Base-by-base conservation (phyloP, 2,113 vertebrate genomes). In the Micronycteris hirsuta region DNA sequence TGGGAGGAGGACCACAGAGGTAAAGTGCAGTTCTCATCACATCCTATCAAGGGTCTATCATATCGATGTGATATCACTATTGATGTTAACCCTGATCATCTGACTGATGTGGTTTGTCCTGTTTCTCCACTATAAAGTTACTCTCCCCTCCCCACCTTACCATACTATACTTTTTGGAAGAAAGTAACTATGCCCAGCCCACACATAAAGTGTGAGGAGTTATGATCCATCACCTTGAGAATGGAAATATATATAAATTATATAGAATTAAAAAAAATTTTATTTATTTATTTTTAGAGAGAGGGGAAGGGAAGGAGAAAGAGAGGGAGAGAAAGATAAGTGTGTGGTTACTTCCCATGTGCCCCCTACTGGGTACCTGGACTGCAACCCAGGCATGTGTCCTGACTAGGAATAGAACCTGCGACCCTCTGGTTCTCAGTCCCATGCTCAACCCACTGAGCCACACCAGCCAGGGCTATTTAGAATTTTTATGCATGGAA, bases 71-170 rank as follows among this genome's bases (percentile, higher is more conserved):
- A 4, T 33, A 11, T 26, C 43, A 8, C 24, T 47, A 1, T 9
- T 73, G 77, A 20, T 43, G 31, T 43, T 76, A 38, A 58, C 52
- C 20, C 65, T 67, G 54, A 31, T 24, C 26, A 81, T 20, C 5
- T 61, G 41, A n/a, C n/a, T 36, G 63, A 49, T 2, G 16, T 1
- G 11, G 22, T 33, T 67, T 56, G 28, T 26, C 4, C 11, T 28
- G 7, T 58, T 92, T 93, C 4, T 78, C 43, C 9, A 16, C 5
- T 87, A 61, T 31, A 38, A 54, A 28, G 41, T 26, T 63, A 67
- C 3, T 63, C 7, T 41, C 28, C 7, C 3, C 3, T 12, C 0
- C 19, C 45, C 2, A 6, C 20, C 2, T 41, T 82, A n/a, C 28
- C n/a, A 49, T 36, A 20, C 38, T 78, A 4, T 67, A 24, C n/a